Evolutionary conservation across 2,113 vertebrate species (phyloP).

Genomic region (Casuarius casuarius): DNA sequence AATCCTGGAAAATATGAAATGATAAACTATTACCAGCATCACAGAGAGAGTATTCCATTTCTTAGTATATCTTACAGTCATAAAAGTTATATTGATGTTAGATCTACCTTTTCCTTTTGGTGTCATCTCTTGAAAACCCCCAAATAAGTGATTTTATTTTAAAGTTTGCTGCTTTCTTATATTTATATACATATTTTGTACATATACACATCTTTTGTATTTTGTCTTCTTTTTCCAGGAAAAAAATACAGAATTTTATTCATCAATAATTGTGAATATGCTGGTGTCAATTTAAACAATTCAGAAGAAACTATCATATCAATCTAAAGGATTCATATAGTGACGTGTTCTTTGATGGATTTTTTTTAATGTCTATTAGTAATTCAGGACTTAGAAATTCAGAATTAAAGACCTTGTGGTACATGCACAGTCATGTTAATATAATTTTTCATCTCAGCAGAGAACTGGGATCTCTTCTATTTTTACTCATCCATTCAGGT

Average conservation of each 20-base stretch:
- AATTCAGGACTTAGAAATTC: neutral
- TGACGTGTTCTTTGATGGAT: neutral
- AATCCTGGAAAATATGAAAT: neutral
- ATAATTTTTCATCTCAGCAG: neutral
- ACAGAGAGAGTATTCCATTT: neutral
- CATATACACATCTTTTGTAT: neutral
- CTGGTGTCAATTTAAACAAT: neutral
- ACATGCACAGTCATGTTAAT: neutral
- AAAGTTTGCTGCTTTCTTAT: neutral
- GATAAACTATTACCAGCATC: neutral
- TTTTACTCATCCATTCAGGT: neutral
- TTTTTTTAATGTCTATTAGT: neutral
- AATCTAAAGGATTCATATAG: neutral
- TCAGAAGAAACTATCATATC: neutral
- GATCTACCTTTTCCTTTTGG: neutral
- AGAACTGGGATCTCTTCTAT: neutral
- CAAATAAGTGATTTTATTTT: neutral
- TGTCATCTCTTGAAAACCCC: neutral
- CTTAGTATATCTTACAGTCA: neutral
- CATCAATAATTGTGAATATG: neutral
- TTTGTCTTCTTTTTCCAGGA: neutral
- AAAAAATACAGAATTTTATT: neutral
- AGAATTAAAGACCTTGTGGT: neutral
- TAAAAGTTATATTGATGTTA: neutral
- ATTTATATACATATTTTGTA: neutral